Evolutionary conservation across 2,113 vertebrate species (phyloP), one percentile per base, ranked within the genome.

Genomic region (Saccopteryx bilineata): DNA sequence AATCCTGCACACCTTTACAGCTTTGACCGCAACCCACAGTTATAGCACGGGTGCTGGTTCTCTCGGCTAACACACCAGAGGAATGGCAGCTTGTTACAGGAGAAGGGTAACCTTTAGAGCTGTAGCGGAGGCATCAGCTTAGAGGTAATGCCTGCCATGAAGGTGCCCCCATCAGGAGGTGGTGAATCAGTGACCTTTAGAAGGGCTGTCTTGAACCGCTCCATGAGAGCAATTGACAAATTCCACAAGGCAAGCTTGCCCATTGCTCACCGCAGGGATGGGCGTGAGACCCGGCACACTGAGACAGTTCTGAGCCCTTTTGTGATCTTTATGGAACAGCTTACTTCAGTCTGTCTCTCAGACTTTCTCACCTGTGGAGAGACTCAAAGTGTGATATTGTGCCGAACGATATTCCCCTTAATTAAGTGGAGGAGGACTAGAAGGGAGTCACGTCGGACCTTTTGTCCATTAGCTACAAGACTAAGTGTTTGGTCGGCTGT

Each of bases 1-100:
- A 23, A 5, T 24, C 7, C 10, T 14, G 28, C 4, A 8, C 11
- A 1, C 28, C 33, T 39, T 0, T 7, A 4, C n/a, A 39, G 39
- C 68, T 80, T 48, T 24, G 48, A 56, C 48, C 24, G 24, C 1
- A 2, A 33, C 46, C 2, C 58, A 7, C 4, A 0, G 13, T 19
- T 9, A 46, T 0, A 26, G 33, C 19, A 4, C 14, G 58, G 85
- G 5, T 1, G 5, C 21, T 4, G 13, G 2, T 21, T n/a, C 58
- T 65, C 52, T 88, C 19, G 26, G 58, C 48, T 26, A 14, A n/a
- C 26, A 61, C 8, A 58, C 14, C 68, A 4, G 54, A 50, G 46
- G 7, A 31, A 72, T 46, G 39, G 14, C 24, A 15, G 17, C 18
- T 23, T 24, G 0, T 56, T n/a, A 28, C 0, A 15, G 54, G 21